phyloP scores from a whole-genome alignment of 2,888 invertebrate species.

The Drosophila buzzatii region DNA sequence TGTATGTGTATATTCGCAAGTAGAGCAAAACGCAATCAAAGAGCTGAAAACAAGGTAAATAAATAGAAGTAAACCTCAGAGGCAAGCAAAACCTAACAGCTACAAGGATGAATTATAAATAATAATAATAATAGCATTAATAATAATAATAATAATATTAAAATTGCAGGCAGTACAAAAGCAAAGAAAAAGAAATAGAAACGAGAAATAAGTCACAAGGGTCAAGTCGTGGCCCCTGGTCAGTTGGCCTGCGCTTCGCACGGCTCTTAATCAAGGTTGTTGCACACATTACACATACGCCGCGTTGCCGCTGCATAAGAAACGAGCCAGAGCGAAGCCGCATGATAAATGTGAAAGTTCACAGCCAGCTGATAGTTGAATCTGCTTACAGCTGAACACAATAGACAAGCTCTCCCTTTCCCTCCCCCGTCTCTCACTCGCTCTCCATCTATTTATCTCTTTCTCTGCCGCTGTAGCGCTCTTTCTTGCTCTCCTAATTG shows the following conservation, averaged over 20 bases:
- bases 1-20: slow-evolving; percentile 18
- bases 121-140: slow-evolving; percentile 33
- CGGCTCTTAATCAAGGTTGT: slow-evolving; percentile 43
- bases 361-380: slow-evolving; percentile 26
- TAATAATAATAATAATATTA: slow-evolving; percentile 32
- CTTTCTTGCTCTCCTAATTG: slow-evolving; percentile 42
- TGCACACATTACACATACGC: slow-evolving; percentile 43
- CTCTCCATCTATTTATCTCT: not conserved
- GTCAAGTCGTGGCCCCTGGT: slow-evolving; percentile 17
- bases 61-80: slow-evolving; percentile 28
- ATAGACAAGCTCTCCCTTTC: not conserved
- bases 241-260: slow-evolving; percentile 10
- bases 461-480: not conserved
- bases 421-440: no score
- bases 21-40: slow-evolving; percentile 42
- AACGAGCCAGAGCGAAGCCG: not conserved
- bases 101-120: slow-evolving; percentile 63
- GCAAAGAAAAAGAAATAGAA: not conserved
- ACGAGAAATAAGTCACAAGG: not conserved
- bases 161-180: slow-evolving; percentile 22
- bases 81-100: slow-evolving; percentile 37
- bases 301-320: slow-evolving; percentile 21
- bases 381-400: not conserved
- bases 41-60: slow-evolving; percentile 28
- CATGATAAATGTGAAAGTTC: slow-evolving; percentile 72